Evolutionary conservation across 2,113 vertebrate genomes (phyloP).

Genomic region (Peromyscus californicus): DNA sequence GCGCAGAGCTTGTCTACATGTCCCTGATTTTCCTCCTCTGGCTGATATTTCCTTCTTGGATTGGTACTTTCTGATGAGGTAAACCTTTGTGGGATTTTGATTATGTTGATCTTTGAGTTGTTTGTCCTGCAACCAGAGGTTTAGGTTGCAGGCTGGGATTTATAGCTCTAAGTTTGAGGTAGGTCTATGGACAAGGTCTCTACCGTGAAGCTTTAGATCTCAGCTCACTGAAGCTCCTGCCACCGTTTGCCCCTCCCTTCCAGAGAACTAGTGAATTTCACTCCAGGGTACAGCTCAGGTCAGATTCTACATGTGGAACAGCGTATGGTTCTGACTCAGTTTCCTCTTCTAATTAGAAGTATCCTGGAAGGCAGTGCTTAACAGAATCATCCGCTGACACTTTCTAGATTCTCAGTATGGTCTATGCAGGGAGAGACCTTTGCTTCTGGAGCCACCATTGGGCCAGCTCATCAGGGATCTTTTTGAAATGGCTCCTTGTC

Average conservation of each 20-base stretch:
- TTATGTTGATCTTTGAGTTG: neutral
- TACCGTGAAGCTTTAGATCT: neutral
- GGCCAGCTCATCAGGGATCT: neutral
- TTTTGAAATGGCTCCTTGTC: neutral
- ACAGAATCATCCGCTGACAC: neutral
- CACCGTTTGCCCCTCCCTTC: neutral
- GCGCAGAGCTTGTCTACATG: neutral
- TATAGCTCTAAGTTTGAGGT: neutral
- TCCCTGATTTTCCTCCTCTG: neutral
- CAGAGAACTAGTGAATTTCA: neutral
- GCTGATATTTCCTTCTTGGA: neutral
- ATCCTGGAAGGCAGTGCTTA: neutral
- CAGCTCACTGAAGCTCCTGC: neutral
- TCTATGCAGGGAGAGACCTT: neutral
- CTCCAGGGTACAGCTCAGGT: neutral
- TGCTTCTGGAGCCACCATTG: neutral
- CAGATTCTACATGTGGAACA: neutral
- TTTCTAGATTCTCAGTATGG: neutral
- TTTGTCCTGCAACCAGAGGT: neutral
- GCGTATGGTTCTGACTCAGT: neutral
- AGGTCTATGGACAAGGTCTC: neutral
- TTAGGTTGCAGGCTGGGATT: neutral
- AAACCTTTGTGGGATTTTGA: neutral
- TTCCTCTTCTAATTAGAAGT: neutral
- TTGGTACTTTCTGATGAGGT: neutral